Evolutionary conservation across 2,888 invertebrate species (phyloP).

Genomic region (Tillus elongatus): DNA sequence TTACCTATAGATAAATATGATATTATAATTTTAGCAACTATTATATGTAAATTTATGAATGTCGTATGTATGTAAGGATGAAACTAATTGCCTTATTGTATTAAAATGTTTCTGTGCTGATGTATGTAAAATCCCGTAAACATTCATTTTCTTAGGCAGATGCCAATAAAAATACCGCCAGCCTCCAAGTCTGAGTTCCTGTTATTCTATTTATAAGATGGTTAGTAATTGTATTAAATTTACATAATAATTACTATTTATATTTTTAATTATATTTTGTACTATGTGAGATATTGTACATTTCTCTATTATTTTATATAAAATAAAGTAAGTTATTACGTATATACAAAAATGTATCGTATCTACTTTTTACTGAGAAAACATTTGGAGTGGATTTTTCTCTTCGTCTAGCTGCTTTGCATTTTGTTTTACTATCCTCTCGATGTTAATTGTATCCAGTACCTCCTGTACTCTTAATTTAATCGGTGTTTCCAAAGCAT

Average conservation of each 20-base stretch:
- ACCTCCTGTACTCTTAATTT: constrained; percentile 65
- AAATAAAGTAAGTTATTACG: constrained; percentile 28
- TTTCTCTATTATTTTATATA: constrained; percentile 41
- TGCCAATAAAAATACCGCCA: constrained; percentile 29
- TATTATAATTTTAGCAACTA: too few species aligned
- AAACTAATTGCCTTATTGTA: constrained; percentile 34
- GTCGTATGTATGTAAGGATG: too few species aligned
- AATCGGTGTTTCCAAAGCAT: constrained; percentile 70
- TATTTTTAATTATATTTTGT: constrained; percentile 43
- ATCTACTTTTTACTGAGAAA: not conserved
- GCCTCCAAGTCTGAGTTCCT: constrained; percentile 39
- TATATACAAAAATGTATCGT: not conserved
- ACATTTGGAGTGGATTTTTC: not conserved
- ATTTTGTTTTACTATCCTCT: constrained; percentile 61
- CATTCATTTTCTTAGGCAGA: constrained; percentile 20
- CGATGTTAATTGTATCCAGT: constrained; percentile 64
- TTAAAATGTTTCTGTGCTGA: too few species aligned
- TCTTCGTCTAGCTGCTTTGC: constrained; percentile 29
- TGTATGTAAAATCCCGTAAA: constrained; percentile 24
- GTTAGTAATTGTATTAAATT: constrained; percentile 5
- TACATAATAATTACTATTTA: constrained; percentile 33
- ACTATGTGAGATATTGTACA: constrained; percentile 42
- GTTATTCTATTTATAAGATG: constrained; percentile 20
- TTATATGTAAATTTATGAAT: too few species aligned
- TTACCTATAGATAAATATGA: too few species aligned